Percentiles rank a stretch among this genome's conserved stretches.
These are phyloP conservation scores for Heterocephalus glaber DNA, from an alignment of 2,113 vertebrate genomes.

Conservation along the genomic window DNA sequence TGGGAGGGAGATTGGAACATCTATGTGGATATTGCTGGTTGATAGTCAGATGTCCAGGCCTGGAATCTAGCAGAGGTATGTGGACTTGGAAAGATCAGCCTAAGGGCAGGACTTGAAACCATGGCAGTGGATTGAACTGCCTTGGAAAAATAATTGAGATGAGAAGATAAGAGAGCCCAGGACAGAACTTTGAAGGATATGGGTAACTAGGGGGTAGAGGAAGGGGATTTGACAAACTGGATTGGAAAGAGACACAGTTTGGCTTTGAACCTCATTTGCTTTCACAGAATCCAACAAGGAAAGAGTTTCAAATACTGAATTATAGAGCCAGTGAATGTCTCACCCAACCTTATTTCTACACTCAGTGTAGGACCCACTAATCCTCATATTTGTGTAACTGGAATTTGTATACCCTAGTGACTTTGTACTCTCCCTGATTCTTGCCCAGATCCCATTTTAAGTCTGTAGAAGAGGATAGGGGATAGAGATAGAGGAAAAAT, in stretches of 20 bases:
- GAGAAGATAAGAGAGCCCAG: not conserved
- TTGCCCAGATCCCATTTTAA: not conserved
- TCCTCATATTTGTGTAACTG: not conserved
- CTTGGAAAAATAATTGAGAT: not conserved
- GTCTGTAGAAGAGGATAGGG: not conserved
- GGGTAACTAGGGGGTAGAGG: not conserved
- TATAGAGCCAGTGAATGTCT: not conserved
- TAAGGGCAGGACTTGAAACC: not conserved
- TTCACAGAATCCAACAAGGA: not conserved
- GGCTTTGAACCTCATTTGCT: not conserved
- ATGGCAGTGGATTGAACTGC: not conserved
- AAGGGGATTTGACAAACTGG: not conserved
- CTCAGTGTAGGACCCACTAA: not conserved
- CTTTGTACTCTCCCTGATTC: not conserved
- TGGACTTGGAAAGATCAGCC: not conserved
- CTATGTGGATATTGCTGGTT: not conserved
- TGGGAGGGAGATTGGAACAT: not conserved
- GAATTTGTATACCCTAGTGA: not conserved
- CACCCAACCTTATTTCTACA: not conserved
- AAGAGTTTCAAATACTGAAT: not conserved
- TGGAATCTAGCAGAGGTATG: not conserved
- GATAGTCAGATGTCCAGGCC: not conserved
- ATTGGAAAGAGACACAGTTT: not conserved
- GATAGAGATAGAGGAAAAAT: not conserved
- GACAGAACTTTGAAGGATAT: not conserved